Evolutionary conservation across 2,113 vertebrate species (phyloP).

Genomic region (Podarcis muralis): DNA sequence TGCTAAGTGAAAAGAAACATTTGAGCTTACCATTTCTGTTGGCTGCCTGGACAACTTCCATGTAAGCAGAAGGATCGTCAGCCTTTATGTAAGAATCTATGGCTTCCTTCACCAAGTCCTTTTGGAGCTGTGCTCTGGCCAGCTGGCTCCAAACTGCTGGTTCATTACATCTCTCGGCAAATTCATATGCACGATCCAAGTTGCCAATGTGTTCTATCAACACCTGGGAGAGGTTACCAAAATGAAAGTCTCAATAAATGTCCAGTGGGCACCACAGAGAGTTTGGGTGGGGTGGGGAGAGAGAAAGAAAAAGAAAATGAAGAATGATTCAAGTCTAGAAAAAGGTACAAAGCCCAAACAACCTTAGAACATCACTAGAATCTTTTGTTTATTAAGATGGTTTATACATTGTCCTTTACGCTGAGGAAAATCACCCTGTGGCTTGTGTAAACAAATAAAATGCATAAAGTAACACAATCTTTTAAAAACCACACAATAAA

Average conservation of each 20-base stretch:
- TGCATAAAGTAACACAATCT: too few relatives aligned
- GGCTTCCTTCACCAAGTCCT: slow-evolving; percentile 90
- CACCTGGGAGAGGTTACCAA: slow-evolving; percentile 74
- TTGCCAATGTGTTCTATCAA: slow-evolving; percentile 91
- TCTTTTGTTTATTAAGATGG: too few relatives aligned
- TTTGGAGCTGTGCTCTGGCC: slow-evolving; percentile 86
- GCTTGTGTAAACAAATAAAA: too few relatives aligned
- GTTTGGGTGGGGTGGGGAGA: background rate
- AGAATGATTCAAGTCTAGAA: background rate
- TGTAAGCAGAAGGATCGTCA: slow-evolving; percentile 86
- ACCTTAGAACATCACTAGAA: background rate
- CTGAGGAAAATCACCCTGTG: too few relatives aligned
- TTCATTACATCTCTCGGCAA: slow-evolving; percentile 88
- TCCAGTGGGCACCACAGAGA: too few relatives aligned
- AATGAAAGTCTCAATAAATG: background rate
- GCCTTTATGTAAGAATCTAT: slow-evolving; percentile 92
- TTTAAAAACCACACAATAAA: too few relatives aligned
- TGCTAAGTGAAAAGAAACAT: background rate
- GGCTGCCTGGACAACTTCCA: slow-evolving; percentile 89
- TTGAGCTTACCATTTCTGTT: slow-evolving; percentile 82
- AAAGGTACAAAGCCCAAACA: background rate
- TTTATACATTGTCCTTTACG: background rate
- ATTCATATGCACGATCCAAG: slow-evolving; percentile 89
- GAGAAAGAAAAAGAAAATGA: background rate
- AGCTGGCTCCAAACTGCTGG: slow-evolving; percentile 91